These are phyloP conservation scores for Anas platyrhynchos DNA, from an alignment of 2,113 vertebrate species.

Conservation along the genomic window DNA sequence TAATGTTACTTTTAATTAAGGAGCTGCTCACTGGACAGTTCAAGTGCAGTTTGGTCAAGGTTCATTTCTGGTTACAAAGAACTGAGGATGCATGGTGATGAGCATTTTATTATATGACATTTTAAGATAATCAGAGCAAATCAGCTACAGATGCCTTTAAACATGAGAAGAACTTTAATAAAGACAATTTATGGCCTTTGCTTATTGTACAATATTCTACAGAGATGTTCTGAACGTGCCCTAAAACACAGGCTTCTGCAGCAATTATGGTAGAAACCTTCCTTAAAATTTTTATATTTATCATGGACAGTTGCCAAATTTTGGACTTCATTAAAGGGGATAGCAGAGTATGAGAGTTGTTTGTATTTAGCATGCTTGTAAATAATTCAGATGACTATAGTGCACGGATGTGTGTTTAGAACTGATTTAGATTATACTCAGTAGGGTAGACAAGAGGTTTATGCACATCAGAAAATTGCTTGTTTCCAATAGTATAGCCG, in stretches of 20 bases:
- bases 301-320: background rate
- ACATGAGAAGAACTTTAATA: background rate
- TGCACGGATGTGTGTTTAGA: constrained; percentile 33
- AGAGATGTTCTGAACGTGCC: background rate
- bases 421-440: constrained; percentile 26
- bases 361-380: constrained; percentile 12
- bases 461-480: constrained; percentile 18
- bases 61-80: background rate
- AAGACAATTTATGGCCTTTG: background rate
- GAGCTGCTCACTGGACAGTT: background rate
- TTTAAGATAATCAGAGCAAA: background rate
- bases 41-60: background rate
- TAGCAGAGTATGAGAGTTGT: background rate
- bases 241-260: background rate
- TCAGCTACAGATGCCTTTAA: background rate
- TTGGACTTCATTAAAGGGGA: constrained; percentile 13
- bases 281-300: constrained; percentile 28
- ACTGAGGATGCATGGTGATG: background rate
- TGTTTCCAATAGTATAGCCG: background rate
- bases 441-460: background rate
- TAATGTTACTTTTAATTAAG: background rate
- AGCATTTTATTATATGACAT: background rate
- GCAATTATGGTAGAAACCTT: background rate
- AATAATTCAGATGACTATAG: constrained; percentile 52
- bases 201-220: background rate